Evolutionary conservation across 1,140 invertebrate genomes (phyloP), one percentile per base, ranked within the genome.

Genomic region (Tetraneura akinire): DNA sequence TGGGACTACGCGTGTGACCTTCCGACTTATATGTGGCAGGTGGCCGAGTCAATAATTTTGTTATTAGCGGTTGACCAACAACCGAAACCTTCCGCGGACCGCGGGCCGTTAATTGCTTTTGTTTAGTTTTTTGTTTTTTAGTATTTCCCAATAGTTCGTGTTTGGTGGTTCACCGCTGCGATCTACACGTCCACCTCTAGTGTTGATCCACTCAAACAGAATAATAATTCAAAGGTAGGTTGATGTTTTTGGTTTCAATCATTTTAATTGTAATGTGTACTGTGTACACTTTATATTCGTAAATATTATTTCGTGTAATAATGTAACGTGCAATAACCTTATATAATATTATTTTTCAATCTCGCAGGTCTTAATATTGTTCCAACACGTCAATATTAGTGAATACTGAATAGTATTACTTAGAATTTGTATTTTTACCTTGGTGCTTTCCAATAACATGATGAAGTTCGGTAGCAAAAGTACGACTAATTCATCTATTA

Each of bases 401-500:
- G 32, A 37, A 3, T 37, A 37, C 32, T 37, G 32, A 37, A 37
- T 37, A 3, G 8, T 37, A 4, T 3, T 37, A 3, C 3, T 37
- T 8, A 37, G 32, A n/a, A n/a, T n/a, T n/a, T 37, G 8, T 37
- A 37, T 37, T 37, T 3, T 37, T 37, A 37, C 3, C 3, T 8
- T 68, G n/a, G 13, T 26, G 21, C 6, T 47, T n/a, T 47, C 29
- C 37, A 1, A 18, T 4, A 11, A 86, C 86, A 92, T 92, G 91
- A 89, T 92, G 86, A 91, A 91, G 85, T 91, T 92, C 86, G 90
- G 90, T 82, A 91, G 90, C 84, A 92, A 93, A 88, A 93, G 91
- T 88, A 93, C 95, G 88, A 89, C 91, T 83, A 92, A 91, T 86
- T 89, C 93, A 88, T 92, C 94, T 86, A 94, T 94, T 89, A 95